These are phyloP conservation scores for Tholera decimalis DNA, from an alignment of 2,888 invertebrate genomes.

Conservation along the genomic window DNA sequence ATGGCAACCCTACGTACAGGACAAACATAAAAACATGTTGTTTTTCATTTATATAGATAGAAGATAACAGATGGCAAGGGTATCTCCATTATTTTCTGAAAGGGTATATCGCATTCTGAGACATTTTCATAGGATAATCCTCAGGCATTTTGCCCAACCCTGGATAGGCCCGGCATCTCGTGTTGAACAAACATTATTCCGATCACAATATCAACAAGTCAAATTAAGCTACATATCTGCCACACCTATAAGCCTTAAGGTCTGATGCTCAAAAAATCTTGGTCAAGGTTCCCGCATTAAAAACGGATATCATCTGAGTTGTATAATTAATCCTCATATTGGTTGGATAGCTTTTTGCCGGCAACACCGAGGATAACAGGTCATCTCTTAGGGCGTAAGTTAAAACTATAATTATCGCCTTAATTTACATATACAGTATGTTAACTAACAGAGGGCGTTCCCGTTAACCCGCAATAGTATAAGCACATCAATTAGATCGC, in stretches of 20 bases:
- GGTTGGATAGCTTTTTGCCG: slow-evolving; percentile 21
- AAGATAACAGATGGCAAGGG: too few relatives aligned
- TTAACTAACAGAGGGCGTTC: too few relatives aligned
- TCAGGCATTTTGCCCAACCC: not conserved
- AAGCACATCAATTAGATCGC: too few relatives aligned
- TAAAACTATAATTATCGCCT: not conserved
- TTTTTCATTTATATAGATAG: too few relatives aligned
- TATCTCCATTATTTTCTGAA: too few relatives aligned
- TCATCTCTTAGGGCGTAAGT: slow-evolving; percentile 37
- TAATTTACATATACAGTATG: slow-evolving; percentile 8
- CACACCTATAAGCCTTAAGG: slow-evolving; percentile 9
- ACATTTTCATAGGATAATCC: too few relatives aligned
- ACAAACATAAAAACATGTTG: too few relatives aligned
- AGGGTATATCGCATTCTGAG: too few relatives aligned
- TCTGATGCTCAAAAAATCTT: slow-evolving; percentile 37
- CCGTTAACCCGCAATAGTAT: too few relatives aligned
- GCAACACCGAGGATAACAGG: slow-evolving; percentile 49
- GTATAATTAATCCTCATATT: slow-evolving; percentile 44
- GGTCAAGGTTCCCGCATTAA: slow-evolving; percentile 52
- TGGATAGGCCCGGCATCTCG: not conserved
- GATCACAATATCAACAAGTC: not conserved
- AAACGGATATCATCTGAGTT: slow-evolving; percentile 16
- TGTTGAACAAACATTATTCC: too few relatives aligned
- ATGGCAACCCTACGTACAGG: too few relatives aligned
- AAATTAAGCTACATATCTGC: not conserved